Percentiles rank a stretch among this genome's conserved stretches.
These are phyloP conservation scores for Craniophora ligustri DNA, from an alignment of 2,888 invertebrate genomes.

Conservation along the genomic window DNA sequence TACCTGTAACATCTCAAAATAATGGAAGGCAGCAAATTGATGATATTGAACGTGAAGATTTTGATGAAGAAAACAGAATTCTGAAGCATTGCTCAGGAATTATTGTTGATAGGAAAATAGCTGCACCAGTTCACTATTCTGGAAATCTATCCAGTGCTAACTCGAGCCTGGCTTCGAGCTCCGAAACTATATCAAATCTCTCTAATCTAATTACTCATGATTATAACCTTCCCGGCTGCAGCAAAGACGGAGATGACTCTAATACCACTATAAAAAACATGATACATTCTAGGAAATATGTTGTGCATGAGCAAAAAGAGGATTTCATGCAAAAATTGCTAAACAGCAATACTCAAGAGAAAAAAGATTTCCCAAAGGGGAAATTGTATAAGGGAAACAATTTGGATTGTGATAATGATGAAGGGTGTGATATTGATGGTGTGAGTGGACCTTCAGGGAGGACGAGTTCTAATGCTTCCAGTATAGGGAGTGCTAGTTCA, in stretches of 20 bases:
- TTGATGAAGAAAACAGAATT: conserved; percentile 83
- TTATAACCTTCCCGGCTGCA: conserved; percentile 78
- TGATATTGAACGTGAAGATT: conserved; percentile 82
- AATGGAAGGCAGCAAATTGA: conserved; percentile 75
- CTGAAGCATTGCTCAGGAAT: conserved; percentile 80
- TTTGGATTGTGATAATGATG: conserved; percentile 70
- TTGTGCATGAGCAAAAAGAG: conserved; percentile 66
- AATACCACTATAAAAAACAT: conserved; percentile 79
- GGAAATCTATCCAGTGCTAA: conserved; percentile 76
- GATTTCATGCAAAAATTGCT: conserved; percentile 84
- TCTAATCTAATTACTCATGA: conserved; percentile 71
- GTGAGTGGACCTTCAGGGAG: conserved; percentile 71
- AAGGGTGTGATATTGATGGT: conserved; percentile 66
- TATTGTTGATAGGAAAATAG: conserved; percentile 76
- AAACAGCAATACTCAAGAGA: conserved; percentile 75
- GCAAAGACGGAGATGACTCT: conserved; percentile 78
- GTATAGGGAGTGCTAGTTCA: conserved; percentile 77
- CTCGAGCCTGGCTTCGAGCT: conserved; percentile 79
- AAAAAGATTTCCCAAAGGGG: conserved; percentile 81
- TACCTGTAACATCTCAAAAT: conserved; percentile 59
- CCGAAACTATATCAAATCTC: conserved; percentile 79
- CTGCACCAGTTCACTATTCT: conserved; percentile 68
- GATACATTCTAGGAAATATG: conserved; percentile 70
- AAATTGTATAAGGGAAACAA: conserved; percentile 80
- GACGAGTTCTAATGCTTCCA: conserved; percentile 80